Conservation (phyloP, 2,113 vertebrate species). For the Centropristis striata region DNA sequence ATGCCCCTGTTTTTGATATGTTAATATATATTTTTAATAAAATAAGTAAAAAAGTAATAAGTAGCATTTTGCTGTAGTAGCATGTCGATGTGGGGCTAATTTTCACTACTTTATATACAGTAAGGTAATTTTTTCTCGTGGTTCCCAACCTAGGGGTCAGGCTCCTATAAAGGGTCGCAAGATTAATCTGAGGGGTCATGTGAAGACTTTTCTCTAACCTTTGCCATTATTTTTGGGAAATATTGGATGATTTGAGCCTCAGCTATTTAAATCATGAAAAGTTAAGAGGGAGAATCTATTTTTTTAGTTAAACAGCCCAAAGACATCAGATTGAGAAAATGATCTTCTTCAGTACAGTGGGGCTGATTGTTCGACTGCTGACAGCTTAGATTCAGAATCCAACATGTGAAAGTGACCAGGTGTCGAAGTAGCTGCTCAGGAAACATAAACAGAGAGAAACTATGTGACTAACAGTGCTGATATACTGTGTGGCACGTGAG, state of each 20-base stretch:
- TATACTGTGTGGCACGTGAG: neutral
- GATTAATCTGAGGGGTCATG: neutral
- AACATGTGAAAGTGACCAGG: conserved; percentile 49
- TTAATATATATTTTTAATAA: neutral
- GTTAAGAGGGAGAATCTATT: neutral
- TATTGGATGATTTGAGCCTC: neutral
- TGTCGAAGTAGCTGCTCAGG: conserved; percentile 4
- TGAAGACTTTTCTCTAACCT: neutral
- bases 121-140: neutral
- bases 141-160: neutral
- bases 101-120: neutral
- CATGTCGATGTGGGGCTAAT: neutral
- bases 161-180: neutral
- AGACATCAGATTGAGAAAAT: neutral
- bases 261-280: neutral
- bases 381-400: neutral
- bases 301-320: neutral
- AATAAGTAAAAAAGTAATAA: too few species aligned
- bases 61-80: neutral
- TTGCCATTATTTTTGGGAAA: neutral
- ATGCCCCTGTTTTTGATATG: neutral
- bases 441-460: conserved; percentile 17
- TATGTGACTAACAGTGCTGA: neutral
- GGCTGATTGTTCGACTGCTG: neutral
- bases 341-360: neutral